phyloP scores from a whole-genome alignment of 2,113 vertebrate genomes.

The Gracilinanus agilis region DNA sequence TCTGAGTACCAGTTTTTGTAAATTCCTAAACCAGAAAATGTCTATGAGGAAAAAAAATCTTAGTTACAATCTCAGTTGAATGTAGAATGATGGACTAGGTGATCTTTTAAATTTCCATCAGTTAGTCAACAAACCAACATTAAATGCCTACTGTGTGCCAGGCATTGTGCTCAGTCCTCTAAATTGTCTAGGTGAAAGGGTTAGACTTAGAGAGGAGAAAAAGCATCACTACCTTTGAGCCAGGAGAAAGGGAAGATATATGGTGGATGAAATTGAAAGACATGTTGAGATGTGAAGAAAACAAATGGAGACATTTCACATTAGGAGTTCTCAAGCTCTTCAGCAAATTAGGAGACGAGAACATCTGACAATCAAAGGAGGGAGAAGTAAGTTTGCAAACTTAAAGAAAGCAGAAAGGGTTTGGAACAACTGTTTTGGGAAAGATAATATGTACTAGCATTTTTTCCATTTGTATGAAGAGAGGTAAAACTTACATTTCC shows the following conservation, averaged over 20 bases:
- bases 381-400: neutral
- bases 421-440: neutral
- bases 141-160: neutral
- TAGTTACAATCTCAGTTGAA: neutral
- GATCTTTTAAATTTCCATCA: neutral
- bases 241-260: neutral
- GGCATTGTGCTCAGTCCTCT: neutral
- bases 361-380: neutral
- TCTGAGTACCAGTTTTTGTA: slow-evolving; percentile 40
- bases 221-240: neutral
- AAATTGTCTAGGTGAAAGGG: neutral
- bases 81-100: neutral
- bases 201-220: neutral
- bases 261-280: neutral
- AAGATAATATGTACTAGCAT: neutral
- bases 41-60: neutral
- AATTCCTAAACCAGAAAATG: neutral
- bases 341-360: neutral
- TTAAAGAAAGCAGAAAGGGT: neutral
- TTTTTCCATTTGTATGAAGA: neutral
- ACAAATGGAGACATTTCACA: neutral
- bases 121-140: too few species aligned
- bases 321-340: neutral
- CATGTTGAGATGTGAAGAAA: neutral
- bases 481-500: neutral